Base-by-base conservation (phyloP, 2,888 invertebrate species). In the Schizotus pectinicornis region DNA sequence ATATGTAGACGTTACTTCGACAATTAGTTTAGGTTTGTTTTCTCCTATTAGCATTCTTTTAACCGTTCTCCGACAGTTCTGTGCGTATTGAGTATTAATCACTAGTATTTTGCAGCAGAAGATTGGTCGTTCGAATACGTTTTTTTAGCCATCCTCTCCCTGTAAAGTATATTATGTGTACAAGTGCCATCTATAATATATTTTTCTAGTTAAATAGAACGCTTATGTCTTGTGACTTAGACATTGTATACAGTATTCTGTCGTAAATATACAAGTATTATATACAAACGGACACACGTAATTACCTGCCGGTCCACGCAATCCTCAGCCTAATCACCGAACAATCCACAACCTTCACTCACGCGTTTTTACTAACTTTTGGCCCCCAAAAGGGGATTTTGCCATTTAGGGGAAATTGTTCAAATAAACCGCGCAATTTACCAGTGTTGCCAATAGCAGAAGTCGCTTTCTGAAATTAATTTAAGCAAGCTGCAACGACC, bases 181-280 rank as follows among this genome's bases (percentile, higher is more conserved):
- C 77, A 75, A 80, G 80, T 80, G 80, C 80, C 80, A 80, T 79
- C 79, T 77, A 77, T 74, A 75, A 79, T 79, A 79, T 79, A 80
- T 80, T 79, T 80, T 79, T 80, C 77, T 80, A 80, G 79, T 71
- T 78, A 77, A 72, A 78, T 79, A 80, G 79, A 79, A 76, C 76
- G 80, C 80, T 80, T 79, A 79, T 76, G 79, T 79, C 78, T 79
- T 75, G 78, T 79, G 77, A 79, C 76, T 77, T 79, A 79, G 79
- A 78, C 75, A 77, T 78, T 79, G 77, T 79, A 79, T 79, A 79
- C 79, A 79, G 79, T 79, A 79, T 79, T 79, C 77, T 74, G 74
- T 77, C 77, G 76, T 78, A 77, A 75, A 79, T 76, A 79, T 78
- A 79, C 75, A 77, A 78, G 74, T 77, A 77, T 77, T 77, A 77